Base-by-base conservation (phyloP, 2,797 vertebrate genomes). In the Halcyon smyrnensis region DNA sequence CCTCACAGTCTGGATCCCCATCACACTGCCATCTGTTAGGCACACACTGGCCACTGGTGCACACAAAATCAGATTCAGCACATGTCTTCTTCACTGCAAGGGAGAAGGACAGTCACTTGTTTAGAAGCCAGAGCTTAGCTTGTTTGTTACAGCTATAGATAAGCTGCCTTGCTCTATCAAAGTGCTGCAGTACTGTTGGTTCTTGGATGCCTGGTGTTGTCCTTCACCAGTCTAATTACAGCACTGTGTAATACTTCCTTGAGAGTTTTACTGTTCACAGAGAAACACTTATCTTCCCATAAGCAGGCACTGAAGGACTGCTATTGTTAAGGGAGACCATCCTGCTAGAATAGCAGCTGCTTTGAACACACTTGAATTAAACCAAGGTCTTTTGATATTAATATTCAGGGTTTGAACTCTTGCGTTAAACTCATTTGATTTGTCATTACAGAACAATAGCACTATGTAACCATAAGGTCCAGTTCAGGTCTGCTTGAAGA, bases 21-120 rank as follows among this genome's bases (percentile, higher is more conserved):
- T 99, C 99, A 73, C 99, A 99, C 89, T 99, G 99, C 99, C 99
- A 99, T 24, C 99, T 98, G 97, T 98, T 99, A 2, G 99, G 99
- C 78, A 99, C 97, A 92, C 99, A 99, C 46, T 99, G 99, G n/a
- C 99, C 99, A 34, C 98, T 99, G 76, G 80, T 94, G 95, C 99
- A 99, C 48, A 99, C 99, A 30, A 99, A 99, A 92, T 99, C 99
- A 59, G 97, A 92, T 41, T 98, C 98, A 0, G 98, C 98, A 94
- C 99, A 99, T 0, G 99, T 99, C 98, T 99, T 99, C 97, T 98
- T 98, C 56, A 99, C 99, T 99, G 97, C 28, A 94, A 96, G 37
- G 57, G 68, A 91, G 39, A 76, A 95, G 25, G 43, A 74, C n/a
- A 79, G 18, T 1, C 43, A 37, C 34, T 64, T 43, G 14, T 89